phyloP scores from a whole-genome alignment of 1,140 invertebrate species.

The Drosophila orosa region DNA sequence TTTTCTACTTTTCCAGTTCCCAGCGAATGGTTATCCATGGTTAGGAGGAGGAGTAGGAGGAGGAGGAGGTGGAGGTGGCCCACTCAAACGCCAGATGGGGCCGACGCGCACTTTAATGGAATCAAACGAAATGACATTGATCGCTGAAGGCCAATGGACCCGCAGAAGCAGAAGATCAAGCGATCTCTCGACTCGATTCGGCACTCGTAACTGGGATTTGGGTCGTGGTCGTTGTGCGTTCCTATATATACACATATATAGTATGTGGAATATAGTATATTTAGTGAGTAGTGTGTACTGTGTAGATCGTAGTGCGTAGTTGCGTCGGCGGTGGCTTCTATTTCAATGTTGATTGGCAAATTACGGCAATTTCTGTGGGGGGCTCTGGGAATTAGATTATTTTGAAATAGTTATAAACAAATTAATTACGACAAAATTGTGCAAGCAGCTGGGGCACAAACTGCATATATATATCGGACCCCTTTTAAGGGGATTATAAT shows the following conservation, averaged over 20 bases:
- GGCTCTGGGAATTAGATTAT: constrained; percentile 73
- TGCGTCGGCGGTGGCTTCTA: constrained; percentile 58
- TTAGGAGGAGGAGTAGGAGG: neutral
- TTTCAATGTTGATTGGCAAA: constrained; percentile 82
- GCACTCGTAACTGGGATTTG: constrained; percentile 58
- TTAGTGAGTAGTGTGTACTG: neutral
- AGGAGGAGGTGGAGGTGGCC: neutral
- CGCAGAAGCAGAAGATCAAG: constrained; percentile 38
- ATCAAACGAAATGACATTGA: constrained; percentile 81
- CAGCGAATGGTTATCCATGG: neutral
- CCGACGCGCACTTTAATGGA: constrained; percentile 69
- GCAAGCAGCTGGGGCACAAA: constrained; percentile 15
- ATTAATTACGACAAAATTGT: constrained; percentile 63
- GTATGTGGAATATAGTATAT: neutral
- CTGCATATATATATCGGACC: constrained; percentile 2
- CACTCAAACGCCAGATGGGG: constrained; percentile 52
- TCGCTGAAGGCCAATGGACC: constrained; percentile 72
- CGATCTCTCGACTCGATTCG: constrained; percentile 14
- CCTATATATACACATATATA: neutral
- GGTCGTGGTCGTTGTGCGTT: constrained; percentile 78
- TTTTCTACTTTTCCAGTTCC: neutral
- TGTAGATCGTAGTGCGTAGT: neutral
- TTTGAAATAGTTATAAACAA: constrained; percentile 78
- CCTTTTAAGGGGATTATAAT: constrained; percentile 4
- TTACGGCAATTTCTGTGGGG: constrained; percentile 70